Evolutionary conservation across 2,797 vertebrate species (phyloP), one percentile per base, ranked within the genome.

Genomic region (Carapus acus): DNA sequence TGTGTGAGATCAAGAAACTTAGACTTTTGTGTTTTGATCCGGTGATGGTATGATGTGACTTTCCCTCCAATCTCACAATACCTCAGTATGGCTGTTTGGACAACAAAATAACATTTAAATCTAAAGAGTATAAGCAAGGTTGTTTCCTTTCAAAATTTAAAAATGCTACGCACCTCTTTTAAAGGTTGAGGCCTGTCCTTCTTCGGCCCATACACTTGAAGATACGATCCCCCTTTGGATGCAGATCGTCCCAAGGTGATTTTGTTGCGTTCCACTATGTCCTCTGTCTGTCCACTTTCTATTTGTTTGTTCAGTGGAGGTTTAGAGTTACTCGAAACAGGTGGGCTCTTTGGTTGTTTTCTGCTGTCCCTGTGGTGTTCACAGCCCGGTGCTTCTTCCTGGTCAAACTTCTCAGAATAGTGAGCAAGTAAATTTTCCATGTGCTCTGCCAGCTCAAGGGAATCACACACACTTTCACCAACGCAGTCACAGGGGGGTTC

Each of bases 241-340:
- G 49, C 21, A 4, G 34, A 83, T 6, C 87, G 56, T 0, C 94
- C 93, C 70, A 96, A 77, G 15, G 92, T 94, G 53, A 7, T 44
- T 62, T 89, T 94, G 72, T 96, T 97, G 19, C 78, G 87, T 53
- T 88, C 80, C 39, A 96, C 86, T 36, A 93, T 88, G 72, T 91
- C 75, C 31, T 79, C 79, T 23, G 47, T 82, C n/a, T 20, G 44
- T 51, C 49, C n/a, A n/a, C n/a, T 82, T 23, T 55, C 45, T 40
- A 22, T 75, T 31, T 61, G 82, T 24, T 43, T 65, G n/a, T 67
- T 63, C 0, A 42, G 39, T 17, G 27, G 19, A 42, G 49, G 53
- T 31, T 43, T 65, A 6, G 49, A 42, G 44, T 2, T 55, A 3
- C 24, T 68, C 18, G 4, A 36, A 13, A 58, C 54, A 3, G 42